These are phyloP conservation scores for Haliclona indistincta DNA, from an alignment of 37 sponge, comb jelly and placozoan genomes.

Conservation along the genomic window DNA sequence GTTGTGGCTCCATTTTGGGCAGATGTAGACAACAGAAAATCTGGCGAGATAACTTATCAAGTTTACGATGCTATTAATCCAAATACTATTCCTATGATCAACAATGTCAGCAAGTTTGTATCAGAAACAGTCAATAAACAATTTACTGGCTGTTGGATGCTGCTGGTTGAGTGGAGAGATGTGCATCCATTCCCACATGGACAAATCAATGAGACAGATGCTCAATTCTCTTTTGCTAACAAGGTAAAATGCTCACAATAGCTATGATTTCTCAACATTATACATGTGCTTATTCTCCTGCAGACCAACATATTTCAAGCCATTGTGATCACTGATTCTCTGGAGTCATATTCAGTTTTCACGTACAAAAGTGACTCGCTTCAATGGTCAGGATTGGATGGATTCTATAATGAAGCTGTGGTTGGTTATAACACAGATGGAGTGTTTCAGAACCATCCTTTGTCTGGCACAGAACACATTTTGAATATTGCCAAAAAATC, in stretches of 20 bases:
- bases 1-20: constrained; percentile 72
- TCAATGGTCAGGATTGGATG: constrained; percentile 53
- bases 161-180: constrained; percentile 59
- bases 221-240: too few species aligned
- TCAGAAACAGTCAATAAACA: neutral
- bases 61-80: constrained; percentile 25
- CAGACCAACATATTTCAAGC: constrained; percentile 69
- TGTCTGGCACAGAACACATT: constrained; percentile 4
- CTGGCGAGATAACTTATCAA: constrained; percentile 45
- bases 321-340: constrained; percentile 51
- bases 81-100: neutral
- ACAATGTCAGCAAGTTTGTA: constrained; percentile 35
- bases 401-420: constrained; percentile 7
- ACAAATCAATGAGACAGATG: too few species aligned
- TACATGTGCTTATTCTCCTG: too few species aligned
- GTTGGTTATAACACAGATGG: constrained; percentile 55
- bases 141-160: constrained; percentile 51
- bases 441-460: constrained; percentile 36
- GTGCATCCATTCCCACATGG: too few species aligned
- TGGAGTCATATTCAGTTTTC: constrained; percentile 54
- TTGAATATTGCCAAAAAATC: constrained; percentile 1
- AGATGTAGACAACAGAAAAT: constrained; percentile 45
- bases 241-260: too few species aligned
- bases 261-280: too few species aligned
- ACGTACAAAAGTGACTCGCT: constrained; percentile 59